Percentiles rank a stretch among this genome's conserved stretches.
phyloP scores from a whole-genome alignment of 2,797 vertebrate genomes.

The Hippocampus kuda region DNA sequence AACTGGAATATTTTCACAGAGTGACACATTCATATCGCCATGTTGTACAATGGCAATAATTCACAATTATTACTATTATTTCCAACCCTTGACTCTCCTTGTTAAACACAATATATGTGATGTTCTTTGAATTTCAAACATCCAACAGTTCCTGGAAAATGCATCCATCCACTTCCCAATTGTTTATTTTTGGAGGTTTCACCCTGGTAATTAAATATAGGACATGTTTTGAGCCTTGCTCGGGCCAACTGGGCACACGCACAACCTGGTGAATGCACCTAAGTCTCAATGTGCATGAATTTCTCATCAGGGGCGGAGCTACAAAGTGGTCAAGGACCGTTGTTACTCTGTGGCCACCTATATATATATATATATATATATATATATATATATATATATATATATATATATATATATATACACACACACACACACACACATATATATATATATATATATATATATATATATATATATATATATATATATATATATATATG shows the following conservation, averaged over 20 bases:
- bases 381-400: no score
- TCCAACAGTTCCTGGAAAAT: background rate
- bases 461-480: no score
- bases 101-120: background rate
- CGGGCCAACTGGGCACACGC: background rate
- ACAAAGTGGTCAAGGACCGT: no score
- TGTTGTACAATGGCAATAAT: background rate
- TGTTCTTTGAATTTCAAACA: background rate
- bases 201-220: background rate
- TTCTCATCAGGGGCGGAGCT: no score
- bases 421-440: no score
- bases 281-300: background rate
- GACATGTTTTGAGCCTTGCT: background rate
- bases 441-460: no score
- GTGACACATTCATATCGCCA: background rate
- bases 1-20: background rate
- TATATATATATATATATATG: no score
- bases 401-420: no score
- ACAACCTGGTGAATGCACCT: background rate
- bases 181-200: background rate
- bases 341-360: no score
- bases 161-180: background rate
- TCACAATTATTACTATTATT: background rate
- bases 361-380: no score
- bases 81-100: background rate